Base-by-base conservation (phyloP, 2,797 vertebrate genomes). In the Selene dorsalis region DNA sequence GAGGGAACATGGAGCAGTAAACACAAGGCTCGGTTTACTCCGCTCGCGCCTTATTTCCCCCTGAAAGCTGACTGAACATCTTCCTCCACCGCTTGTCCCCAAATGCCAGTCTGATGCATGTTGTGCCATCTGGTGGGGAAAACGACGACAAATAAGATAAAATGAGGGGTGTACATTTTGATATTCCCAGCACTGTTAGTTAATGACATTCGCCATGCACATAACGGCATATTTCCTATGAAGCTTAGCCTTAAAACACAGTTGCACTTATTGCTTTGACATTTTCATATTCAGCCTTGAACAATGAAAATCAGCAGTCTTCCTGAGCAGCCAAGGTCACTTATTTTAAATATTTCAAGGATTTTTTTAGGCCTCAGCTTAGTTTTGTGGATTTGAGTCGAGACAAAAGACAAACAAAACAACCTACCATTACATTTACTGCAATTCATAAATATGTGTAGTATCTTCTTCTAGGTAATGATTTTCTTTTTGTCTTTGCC, bases 1-100 rank as follows among this genome's bases (percentile, higher is more conserved):
- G 78, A 88, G 90, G 79, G 87, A 83, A 81, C 62, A 69, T 72
- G 62, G 73, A 79, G 88, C 39, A 38, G 87, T 88, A 90, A 91
- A 93, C 89, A 92, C 85, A 68, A 38, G 79, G 88, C 88, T 92
- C 79, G 2, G 80, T 84, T 93, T 92, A 87, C 88, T 79, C 81
- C 63, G 4, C 79, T 77, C 30, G 18, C 58, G 65, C 87, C 79
- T 86, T 69, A 66, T 78, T 90, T 75, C 75, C 80, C 52, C 67
- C 67, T 78, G 43, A 62, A 59, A 84, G 68, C 74, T 24, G 67
- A 80, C 67, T 63, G 57, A 81, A 81, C 73, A 77, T 35, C 77
- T 87, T 91, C 74, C 58, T 83, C 67, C 55, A 26, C 47, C 69
- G 69, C 71, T 47, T 45, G n/a, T 78, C 56, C 20, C 28, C 5